phyloP scores from a whole-genome alignment of 2,797 vertebrate species.

The Eleutherodactylus coqui region DNA sequence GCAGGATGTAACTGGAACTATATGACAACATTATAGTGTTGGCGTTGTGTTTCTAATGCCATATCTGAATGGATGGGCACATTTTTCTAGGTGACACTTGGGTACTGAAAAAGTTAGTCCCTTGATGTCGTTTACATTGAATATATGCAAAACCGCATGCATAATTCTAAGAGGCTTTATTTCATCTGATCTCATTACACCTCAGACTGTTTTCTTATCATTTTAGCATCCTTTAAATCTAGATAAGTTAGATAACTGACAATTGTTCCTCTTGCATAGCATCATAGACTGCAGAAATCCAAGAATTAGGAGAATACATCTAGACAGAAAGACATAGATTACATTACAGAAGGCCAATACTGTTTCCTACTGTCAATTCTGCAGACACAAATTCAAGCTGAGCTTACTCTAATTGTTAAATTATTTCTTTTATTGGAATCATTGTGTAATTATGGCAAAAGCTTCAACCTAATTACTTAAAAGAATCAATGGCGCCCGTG shows the following conservation, averaged over 20 bases:
- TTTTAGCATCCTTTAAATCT: background rate
- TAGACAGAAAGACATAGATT: background rate
- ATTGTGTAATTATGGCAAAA: background rate
- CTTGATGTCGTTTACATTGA: too few species aligned
- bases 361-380: background rate
- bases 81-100: too few species aligned
- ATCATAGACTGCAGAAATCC: background rate
- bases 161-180: too few species aligned
- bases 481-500: slow-evolving; percentile 10
- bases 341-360: background rate
- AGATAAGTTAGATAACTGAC: background rate
- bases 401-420: background rate
- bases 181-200: background rate
- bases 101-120: too few species aligned
- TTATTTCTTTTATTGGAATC: background rate
- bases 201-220: background rate
- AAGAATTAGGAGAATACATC: background rate
- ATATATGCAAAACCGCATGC: too few species aligned
- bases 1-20: too few species aligned
- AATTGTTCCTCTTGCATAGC: background rate
- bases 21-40: too few species aligned
- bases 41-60: too few species aligned
- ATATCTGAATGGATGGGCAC: too few species aligned
- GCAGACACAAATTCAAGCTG: background rate
- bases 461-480: slow-evolving; percentile 12